Percentiles rank a stretch among this genome's conserved stretches.
Conservation (phyloP, 2,888 invertebrate genomes). For the Timandra comae region DNA sequence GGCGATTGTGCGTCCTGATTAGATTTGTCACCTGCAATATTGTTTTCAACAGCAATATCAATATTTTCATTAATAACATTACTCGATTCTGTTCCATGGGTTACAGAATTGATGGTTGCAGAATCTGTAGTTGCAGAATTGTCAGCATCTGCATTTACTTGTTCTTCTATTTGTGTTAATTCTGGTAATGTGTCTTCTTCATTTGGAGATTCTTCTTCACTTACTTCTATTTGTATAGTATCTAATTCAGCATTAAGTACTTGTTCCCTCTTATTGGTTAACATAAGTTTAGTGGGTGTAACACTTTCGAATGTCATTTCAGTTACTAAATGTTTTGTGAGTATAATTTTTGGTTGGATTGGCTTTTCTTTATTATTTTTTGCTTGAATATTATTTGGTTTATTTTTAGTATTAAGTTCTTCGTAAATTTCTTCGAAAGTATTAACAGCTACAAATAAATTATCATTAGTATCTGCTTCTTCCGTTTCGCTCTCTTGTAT, state of each 20-base stretch:
- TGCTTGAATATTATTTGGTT: slow-evolving; percentile 1
- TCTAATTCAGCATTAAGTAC: slow-evolving; percentile 38
- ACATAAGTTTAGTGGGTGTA: slow-evolving; percentile 31
- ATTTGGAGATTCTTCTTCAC: slow-evolving; percentile 2
- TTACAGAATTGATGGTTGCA: slow-evolving; percentile 1
- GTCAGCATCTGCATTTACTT: neutral
- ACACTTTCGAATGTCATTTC: slow-evolving; percentile 27
- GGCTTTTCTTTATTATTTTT: slow-evolving; percentile 1
- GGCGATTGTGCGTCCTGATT: no score
- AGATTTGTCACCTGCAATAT: slow-evolving; percentile 10
- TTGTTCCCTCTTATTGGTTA: slow-evolving; percentile 34
- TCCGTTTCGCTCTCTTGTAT: slow-evolving; percentile 32
- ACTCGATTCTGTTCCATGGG: neutral
- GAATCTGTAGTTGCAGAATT: neutral
- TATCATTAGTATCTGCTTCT: slow-evolving; percentile 36
- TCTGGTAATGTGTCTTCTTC: slow-evolving; percentile 4
- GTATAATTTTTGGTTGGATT: slow-evolving; percentile 13
- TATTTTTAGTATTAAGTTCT: slow-evolving; percentile 35
- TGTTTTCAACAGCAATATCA: slow-evolving; percentile 8
- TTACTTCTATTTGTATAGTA: slow-evolving; percentile 21
- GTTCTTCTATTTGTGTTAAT: neutral
- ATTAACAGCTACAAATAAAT: slow-evolving; percentile 49
- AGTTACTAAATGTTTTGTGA: slow-evolving; percentile 31
- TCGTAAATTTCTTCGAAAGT: slow-evolving; percentile 69
- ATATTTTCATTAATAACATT: slow-evolving; percentile 2